Percentiles rank a stretch among this genome's conserved stretches.
Conservation (phyloP, 2,888 invertebrate species). For the Anthophora plumipes region DNA sequence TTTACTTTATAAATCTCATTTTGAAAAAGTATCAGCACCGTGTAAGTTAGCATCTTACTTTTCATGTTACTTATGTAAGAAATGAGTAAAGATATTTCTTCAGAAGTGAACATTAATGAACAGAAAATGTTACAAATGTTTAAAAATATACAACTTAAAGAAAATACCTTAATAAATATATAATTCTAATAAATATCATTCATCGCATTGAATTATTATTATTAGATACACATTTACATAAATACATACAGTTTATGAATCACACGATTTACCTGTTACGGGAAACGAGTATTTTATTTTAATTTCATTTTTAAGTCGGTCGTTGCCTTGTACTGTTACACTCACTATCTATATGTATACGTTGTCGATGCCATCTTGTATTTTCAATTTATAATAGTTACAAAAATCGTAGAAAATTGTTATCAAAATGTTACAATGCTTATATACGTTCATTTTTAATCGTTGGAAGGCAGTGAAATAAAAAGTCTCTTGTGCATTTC, state of each 20-base stretch:
- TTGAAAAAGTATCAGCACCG: too few relatives aligned
- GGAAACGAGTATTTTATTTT: slow-evolving; percentile 25
- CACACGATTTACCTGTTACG: slow-evolving; percentile 28
- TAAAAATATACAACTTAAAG: too few relatives aligned
- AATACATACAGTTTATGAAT: slow-evolving; percentile 32
- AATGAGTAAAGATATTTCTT: too few relatives aligned
- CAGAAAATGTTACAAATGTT: too few relatives aligned
- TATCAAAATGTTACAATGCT: not conserved
- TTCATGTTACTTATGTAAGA: too few relatives aligned
- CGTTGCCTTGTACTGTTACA: slow-evolving; percentile 13
- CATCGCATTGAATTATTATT: not conserved
- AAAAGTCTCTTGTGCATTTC: not conserved
- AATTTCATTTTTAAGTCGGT: slow-evolving; percentile 18
- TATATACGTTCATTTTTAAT: not conserved
- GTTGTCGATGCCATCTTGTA: not conserved
- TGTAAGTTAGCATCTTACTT: too few relatives aligned
- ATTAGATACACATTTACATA: not conserved
- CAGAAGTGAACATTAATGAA: too few relatives aligned
- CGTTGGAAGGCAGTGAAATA: not conserved
- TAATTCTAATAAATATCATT: too few relatives aligned
- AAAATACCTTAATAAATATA: too few relatives aligned
- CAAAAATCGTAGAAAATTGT: not conserved
- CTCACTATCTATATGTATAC: not conserved
- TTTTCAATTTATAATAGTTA: not conserved
- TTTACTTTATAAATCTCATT: too few relatives aligned